Base-by-base conservation (phyloP, 2,797 vertebrate species). In the Neomorphus geoffroyi region DNA sequence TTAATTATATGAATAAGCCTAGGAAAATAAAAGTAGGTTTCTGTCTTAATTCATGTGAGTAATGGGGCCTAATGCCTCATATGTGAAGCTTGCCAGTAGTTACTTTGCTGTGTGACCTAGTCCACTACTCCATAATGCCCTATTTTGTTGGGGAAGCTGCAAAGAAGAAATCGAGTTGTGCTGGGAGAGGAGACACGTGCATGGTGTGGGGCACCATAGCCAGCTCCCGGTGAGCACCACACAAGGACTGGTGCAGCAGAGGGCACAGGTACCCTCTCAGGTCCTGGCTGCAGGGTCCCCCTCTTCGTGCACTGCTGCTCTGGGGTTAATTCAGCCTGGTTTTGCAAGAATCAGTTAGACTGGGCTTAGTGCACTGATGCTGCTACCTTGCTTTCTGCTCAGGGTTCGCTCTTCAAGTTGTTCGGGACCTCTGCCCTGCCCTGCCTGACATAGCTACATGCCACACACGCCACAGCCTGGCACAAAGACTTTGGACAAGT, bases 1-100 rank as follows among this genome's bases (percentile, higher is more conserved):
- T 92, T 96, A 94, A 94, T 96, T 93, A 86, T 91, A 90, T 53
- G 83, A 93, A 78, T 72, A 93, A 60, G n/a, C 50, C 37, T 53
- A 58, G 39, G 83, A 87, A 96, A 94, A 92, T 56, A 84, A 74
- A 91, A 80, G 81, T 61, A 84, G 66, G 17, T 75, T 96, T 93
- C 58, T 92, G 41, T 79, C 81, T 93, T 67, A 88, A 78, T 88
- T 94, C 54, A 4, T 23, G 19, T 83, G 58, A 94, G 32, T 53
- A 75, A 71, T 11, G 27, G 41, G 60, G 32, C 11, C 35, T 86
- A 51, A 70, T 32, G 62, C 43, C 43, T 88, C n/a, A 24, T 9
- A 13, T 1, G 3, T 10, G 27, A 43, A 86, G 54, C 60, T 64
- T 27, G 67, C 57, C 18, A 54, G 72, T 6, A 35, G 43, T 18